Percentiles rank a stretch among this genome's conserved stretches.
Evolutionary conservation across 53 echinoderm and acorn worm genomes (phyloP).

Genomic region (Temnopleurus reevesii): DNA sequence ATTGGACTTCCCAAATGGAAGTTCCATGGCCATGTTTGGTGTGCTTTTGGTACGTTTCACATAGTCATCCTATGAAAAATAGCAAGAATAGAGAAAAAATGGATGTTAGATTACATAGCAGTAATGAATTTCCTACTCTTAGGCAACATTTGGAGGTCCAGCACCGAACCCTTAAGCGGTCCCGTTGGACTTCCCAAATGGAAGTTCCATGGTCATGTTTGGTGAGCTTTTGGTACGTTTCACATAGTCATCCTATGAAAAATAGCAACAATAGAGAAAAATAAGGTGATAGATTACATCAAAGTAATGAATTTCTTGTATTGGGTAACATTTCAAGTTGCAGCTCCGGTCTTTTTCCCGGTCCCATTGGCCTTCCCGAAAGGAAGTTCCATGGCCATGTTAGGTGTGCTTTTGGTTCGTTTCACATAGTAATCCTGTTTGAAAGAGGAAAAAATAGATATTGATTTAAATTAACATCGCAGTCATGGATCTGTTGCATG

Average conservation of each 20-base stretch:
- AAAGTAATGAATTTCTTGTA: too few species aligned
- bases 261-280: background rate
- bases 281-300: background rate
- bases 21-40: conserved; percentile 35
- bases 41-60: conserved; percentile 18
- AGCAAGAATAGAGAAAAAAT: background rate
- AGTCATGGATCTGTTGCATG: too few species aligned
- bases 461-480: background rate
- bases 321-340: too few species aligned
- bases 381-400: conserved; percentile 48
- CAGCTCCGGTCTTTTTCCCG: background rate
- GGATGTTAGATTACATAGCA: background rate
- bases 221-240: background rate
- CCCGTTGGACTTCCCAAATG: conserved; percentile 41
- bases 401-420: background rate
- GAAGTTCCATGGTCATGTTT: conserved; percentile 44
- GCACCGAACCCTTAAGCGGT: background rate
- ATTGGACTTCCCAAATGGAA: conserved; percentile 45
- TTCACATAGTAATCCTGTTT: background rate
- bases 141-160: too few species aligned
- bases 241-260: conserved; percentile 45
- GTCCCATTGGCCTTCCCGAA: conserved; percentile 30
- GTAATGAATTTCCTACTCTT: too few species aligned
- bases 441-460: background rate
- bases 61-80: conserved; percentile 31